phyloP scores from a whole-genome alignment of 2,888 invertebrate genomes.

The Pomacea canaliculata region DNA sequence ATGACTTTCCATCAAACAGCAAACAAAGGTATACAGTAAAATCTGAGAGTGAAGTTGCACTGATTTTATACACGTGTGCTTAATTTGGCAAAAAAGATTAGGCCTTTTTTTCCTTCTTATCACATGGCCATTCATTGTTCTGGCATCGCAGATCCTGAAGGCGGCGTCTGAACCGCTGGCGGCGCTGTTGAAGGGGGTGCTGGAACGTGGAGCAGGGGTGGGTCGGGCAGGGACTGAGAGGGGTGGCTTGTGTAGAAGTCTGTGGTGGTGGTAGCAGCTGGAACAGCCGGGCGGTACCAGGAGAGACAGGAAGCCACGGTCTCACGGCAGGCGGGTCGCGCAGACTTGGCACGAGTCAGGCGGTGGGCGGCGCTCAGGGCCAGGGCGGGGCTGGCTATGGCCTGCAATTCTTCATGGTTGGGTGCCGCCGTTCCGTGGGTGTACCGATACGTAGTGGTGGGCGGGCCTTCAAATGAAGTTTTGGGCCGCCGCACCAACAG shows the following conservation, averaged over 20 bases:
- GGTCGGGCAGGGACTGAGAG: background rate
- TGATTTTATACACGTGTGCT: no score
- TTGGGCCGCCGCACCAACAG: slow-evolving; percentile 52
- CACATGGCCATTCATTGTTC: no score
- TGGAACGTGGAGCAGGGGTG: background rate
- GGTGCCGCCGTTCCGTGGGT: slow-evolving; percentile 59
- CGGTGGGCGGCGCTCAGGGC: slow-evolving; percentile 48
- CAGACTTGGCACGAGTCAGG: slow-evolving; percentile 49
- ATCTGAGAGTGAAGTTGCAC: no score
- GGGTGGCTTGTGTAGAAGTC: slow-evolving; percentile 13
- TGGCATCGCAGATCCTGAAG: no score
- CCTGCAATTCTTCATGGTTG: slow-evolving; percentile 50
- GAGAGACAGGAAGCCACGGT: slow-evolving; percentile 61
- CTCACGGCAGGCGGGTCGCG: slow-evolving; percentile 44
- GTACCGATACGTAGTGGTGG: slow-evolving; percentile 60
- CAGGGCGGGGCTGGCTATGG: slow-evolving; percentile 56
- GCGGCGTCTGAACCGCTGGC: background rate
- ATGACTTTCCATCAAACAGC: no score
- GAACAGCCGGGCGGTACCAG: slow-evolving; percentile 47
- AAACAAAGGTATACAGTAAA: no score
- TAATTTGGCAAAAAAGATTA: no score
- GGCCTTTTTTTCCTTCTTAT: no score
- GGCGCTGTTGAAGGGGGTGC: background rate
- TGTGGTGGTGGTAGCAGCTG: slow-evolving; percentile 23
- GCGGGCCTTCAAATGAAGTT: slow-evolving; percentile 58